Evolutionary conservation across 37 sponge, comb jelly and placozoan species (phyloP), one percentile per base, ranked within the genome.

Genomic region (Aphrocallistes beatrix): DNA sequence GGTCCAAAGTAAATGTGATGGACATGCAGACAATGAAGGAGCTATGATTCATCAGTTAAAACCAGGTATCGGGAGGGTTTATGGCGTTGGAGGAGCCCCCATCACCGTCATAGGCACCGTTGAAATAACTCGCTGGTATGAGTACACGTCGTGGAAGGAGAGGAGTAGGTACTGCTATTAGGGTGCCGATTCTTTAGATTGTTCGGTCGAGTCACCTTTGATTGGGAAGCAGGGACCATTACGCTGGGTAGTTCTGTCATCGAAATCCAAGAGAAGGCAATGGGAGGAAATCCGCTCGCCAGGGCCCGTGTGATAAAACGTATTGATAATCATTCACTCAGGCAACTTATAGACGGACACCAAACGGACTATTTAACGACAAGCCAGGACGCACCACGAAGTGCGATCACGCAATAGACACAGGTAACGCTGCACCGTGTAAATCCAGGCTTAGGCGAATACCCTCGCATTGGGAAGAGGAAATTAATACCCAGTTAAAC

Each of bases 381-480:
- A 39, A 25, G 16, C 82, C 86, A 30, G 86, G 86, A 37, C 51
- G 51, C 37, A 85, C 85, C 21, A 0, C 37, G 9, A 32, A 48
- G 19, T 51, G 42, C 32, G 84, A 88, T 34, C 81, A 84, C 81
- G 45, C 13, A 16, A 84, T 88, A 8, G 85, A 69, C 37, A 85
- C 85, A 38, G 84, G 83, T 28, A 36, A 38, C 0, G 81, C 86
- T 0, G 83, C 13, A n/a, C 89, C 86, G 8, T 37, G 51, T 19
- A 38, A 47, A 19, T 37, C 86, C 23, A n/a, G 51, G 69, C 0
- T 69, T 75, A 0, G 82, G 83, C 85, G 88, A 34, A 16, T 90
- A 0, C 85, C 90, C 9, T 85, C 82, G 39, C 86, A 82, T 19
- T 87, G 49, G 42, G 42, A 85, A 37, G 84, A 82, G 6, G 42